Evolutionary conservation across 1,140 invertebrate genomes (phyloP).

Genomic region (Coelopa frigida): DNA sequence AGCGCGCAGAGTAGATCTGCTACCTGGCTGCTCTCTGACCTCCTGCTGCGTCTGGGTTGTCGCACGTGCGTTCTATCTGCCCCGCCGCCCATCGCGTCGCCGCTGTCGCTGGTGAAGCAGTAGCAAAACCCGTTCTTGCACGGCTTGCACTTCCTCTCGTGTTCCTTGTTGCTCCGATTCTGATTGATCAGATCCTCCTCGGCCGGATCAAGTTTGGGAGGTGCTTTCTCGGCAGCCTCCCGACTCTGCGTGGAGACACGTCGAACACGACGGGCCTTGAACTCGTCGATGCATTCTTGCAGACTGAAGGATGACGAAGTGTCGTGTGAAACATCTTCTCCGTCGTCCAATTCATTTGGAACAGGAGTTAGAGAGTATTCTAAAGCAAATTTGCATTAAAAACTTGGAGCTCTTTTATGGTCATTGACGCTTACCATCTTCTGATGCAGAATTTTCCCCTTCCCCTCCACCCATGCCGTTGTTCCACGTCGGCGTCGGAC

Average conservation of each 20-base stretch:
- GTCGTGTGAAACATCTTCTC: conserved; percentile 16
- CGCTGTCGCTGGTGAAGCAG: conserved; percentile 42
- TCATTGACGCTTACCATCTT: not conserved
- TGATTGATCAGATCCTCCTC: conserved; percentile 38
- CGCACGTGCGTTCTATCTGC: conserved; percentile 36
- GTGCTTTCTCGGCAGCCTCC: conserved; percentile 21
- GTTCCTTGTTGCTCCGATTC: conserved; percentile 35
- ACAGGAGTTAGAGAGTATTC: not conserved
- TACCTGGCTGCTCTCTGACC: conserved; percentile 28
- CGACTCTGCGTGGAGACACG: conserved; percentile 31
- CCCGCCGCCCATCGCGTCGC: conserved; percentile 26
- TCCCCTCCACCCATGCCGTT: too few species aligned
- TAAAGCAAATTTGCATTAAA: not conserved
- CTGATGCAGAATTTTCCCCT: too few species aligned
- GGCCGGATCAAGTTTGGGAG: not conserved
- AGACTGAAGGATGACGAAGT: conserved; percentile 32
- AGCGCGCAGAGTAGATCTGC: too few species aligned
- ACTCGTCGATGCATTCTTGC: conserved; percentile 37
- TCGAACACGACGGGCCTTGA: conserved; percentile 28
- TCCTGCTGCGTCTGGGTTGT: conserved; percentile 26
- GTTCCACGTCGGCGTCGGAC: too few species aligned
- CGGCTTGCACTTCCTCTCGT: conserved; percentile 36
- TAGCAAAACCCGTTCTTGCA: conserved; percentile 41
- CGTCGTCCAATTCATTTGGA: conserved; percentile 20
- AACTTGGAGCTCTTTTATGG: not conserved